Evolutionary conservation across 1,140 invertebrate species (phyloP).

Genomic region (Araneus ventricosus): DNA sequence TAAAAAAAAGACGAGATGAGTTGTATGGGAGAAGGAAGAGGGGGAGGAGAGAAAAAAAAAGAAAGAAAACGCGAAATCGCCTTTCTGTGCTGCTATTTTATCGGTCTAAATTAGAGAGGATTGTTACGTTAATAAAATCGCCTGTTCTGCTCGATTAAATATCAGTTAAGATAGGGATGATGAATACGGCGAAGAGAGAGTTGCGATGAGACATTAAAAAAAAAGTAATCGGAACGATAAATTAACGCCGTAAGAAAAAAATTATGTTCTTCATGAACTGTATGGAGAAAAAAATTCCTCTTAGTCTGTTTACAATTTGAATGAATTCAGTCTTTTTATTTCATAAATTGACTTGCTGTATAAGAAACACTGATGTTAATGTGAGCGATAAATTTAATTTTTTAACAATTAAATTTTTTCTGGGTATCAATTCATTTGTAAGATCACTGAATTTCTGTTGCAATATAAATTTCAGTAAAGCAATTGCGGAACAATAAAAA

Average conservation of each 20-base stretch:
- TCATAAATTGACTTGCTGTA: too few relatives aligned
- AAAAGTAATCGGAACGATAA: constrained; percentile 4
- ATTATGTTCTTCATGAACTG: neutral
- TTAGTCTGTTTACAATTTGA: neutral
- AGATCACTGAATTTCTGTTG: too few relatives aligned
- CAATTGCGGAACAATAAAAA: too few relatives aligned
- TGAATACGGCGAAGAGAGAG: constrained; percentile 47
- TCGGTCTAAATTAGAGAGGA: constrained; percentile 73
- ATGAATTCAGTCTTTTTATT: neutral
- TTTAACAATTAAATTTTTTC: too few relatives aligned
- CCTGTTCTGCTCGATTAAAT: constrained; percentile 75
- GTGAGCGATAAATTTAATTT: too few relatives aligned
- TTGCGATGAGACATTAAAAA: constrained; percentile 14
- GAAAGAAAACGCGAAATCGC: constrained; percentile 62
- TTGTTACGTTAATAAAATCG: constrained; percentile 75
- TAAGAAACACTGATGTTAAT: too few relatives aligned
- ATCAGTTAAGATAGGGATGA: constrained; percentile 74
- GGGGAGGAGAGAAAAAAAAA: neutral
- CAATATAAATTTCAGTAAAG: too few relatives aligned
- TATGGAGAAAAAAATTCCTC: neutral
- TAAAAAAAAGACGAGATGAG: constrained; percentile 46
- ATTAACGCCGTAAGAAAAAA: neutral
- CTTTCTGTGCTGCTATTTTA: constrained; percentile 49
- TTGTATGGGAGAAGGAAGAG: constrained; percentile 1
- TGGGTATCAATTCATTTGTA: too few relatives aligned